Evolutionary conservation across 2,888 invertebrate genomes (phyloP), one percentile per base, ranked within the genome.

Genomic region (Macroteleia sp.): DNA sequence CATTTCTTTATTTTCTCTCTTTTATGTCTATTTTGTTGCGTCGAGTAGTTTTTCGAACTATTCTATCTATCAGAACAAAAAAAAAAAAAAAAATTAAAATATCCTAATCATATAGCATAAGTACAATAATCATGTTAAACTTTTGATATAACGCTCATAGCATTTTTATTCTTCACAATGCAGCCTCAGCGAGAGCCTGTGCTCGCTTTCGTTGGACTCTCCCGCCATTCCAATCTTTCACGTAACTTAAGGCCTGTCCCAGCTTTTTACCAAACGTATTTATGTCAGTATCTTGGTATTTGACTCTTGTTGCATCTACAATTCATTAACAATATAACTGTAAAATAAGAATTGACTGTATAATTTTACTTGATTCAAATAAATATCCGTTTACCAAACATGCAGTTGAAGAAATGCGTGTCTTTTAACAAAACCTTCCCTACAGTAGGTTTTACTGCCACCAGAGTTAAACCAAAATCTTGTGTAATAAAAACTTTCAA

Each of bases 141-240:
- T n/a, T n/a, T n/a, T 25, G 3, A 25, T 6, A 25, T 25, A 25
- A 34, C 34, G 17, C 20, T 36, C 12, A 19, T 30, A 19, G 17
- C 50, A 12, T 17, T 20, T 32, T 34, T 52, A 6, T 12, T 52
- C 17, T n/a, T 36, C 16, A 36, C 2, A 14, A 14, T 8, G 36
- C 8, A 36, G 36, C 16, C 36, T 36, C 14, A 3, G 36, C 14
- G 14, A 36, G 36, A 36, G 17, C 25, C 41, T 56, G 41, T n/a
- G 44, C 14, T 61, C 16, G 46, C 22, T 30, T 41, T 14, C 64
- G 30, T 32, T 64, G 36, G 12, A 46, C 28, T 46, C 69, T 69
- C 28, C 69, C 50, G 5, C 69, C 69, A 6, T 69, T 20, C 69
- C 69, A 69, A 16, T 69, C 69, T 19, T 69, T 69, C 8, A 57